A percentile compares a stretch with the other conserved stretches of the same genome.
phyloP scores from a whole-genome alignment of 2,797 vertebrate genomes.

The Melanotaenia maccullochi region DNA sequence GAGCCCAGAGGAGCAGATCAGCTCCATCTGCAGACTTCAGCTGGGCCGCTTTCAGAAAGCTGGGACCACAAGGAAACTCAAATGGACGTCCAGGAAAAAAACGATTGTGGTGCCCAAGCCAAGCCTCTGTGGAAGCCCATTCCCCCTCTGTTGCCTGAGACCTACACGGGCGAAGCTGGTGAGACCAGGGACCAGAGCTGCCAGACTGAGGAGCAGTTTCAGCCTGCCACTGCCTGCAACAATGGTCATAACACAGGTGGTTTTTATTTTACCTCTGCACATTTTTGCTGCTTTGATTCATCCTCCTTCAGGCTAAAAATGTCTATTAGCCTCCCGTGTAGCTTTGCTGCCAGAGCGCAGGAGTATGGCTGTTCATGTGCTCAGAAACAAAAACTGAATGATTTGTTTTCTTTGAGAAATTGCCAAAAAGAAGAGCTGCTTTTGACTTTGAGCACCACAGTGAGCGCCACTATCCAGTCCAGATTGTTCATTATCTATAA shows the following conservation, averaged over 20 bases:
- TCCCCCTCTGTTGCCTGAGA: constrained; percentile 68
- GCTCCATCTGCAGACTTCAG: constrained; percentile 17
- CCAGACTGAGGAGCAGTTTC: constrained; percentile 72
- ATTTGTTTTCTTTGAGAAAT: constrained; percentile 26
- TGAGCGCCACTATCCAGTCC: not conserved
- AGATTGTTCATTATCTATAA: not conserved
- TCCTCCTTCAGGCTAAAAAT: constrained; percentile 30
- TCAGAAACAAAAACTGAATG: constrained; percentile 30
- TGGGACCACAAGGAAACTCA: constrained; percentile 36
- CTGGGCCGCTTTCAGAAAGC: constrained; percentile 5
- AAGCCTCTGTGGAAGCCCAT: constrained; percentile 75
- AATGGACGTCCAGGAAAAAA: constrained; percentile 42
- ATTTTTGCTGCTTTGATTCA: constrained; percentile 30
- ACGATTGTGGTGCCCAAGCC: constrained; percentile 27
- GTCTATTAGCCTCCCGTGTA: constrained; percentile 15
- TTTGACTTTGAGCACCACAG: constrained; percentile 3
- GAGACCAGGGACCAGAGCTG: constrained; percentile 73
- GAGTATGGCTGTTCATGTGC: not conserved
- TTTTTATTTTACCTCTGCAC: constrained; percentile 1
- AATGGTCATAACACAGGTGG: constrained; percentile 57
- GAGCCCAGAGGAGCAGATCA: constrained; percentile 30
- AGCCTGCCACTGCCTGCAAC: constrained; percentile 18
- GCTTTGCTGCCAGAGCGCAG: constrained; percentile 21
- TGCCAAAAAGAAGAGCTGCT: not conserved
- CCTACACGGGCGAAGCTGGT: not conserved